Evolutionary conservation across 2,888 invertebrate genomes (phyloP), one percentile per base, ranked within the genome.

Genomic region (Lepidocyrtoides sp.): DNA sequence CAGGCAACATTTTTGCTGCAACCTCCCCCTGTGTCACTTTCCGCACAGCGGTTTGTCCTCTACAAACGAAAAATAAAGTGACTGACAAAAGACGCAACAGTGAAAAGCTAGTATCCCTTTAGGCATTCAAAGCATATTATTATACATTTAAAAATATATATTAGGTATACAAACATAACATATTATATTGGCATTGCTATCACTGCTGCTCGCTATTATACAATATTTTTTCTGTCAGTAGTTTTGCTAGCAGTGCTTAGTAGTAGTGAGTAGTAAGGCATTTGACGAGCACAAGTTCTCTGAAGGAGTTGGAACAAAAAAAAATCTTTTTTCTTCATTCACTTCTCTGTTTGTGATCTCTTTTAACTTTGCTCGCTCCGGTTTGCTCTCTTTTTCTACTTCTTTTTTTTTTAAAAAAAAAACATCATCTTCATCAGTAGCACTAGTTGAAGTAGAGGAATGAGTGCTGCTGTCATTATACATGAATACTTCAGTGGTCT

Each of bases 21-120:
- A 72, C 91, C 91, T 63, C 91, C 91, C 85, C 91, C 91, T 91
- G 91, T 88, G 91, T 91, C 91, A 89, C 91, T 91, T 91, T 91
- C 91, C 85, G 91, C 91, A 88, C 91, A 89, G 91, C 91, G 88
- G 91, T 89, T 60, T 89, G 91, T 89, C 91, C 60, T 84, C 79
- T 85, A 36, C 88, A 91, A 88, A 77, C 79, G 81, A 88, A 91
- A 85, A 82, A 87, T 83, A 75, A 66, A 63, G 48, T 57, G 63
- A 66, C 91, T 91, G 57, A 91, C 87, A 89, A 91, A 91, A 89
- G 91, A 63, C 63, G 89, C 91, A 91, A 89, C 88, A 89, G 84
- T 84, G 87, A 83, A 91, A 72, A 91, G 88, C 87, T 57, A 66
- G 91, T 86, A 86, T 79, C 29, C 69, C 84, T 89, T 26, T 36